These are phyloP conservation scores for Campylorhamphus procurvoides DNA, from an alignment of 2,113 vertebrate genomes.

Conservation along the genomic window DNA sequence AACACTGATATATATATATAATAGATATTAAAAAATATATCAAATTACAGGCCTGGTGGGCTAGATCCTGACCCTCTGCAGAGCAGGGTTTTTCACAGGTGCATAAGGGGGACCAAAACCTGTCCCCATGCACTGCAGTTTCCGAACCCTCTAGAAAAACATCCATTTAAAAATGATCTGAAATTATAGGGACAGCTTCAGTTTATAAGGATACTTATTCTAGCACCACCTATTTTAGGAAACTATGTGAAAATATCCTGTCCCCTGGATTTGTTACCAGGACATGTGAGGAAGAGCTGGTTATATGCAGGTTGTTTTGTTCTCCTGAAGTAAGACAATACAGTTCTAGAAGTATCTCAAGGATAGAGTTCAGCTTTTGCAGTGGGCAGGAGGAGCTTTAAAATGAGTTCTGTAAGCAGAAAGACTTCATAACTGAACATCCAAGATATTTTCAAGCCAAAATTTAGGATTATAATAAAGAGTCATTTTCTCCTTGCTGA, in stretches of 20 bases:
- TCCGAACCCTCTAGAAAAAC: not conserved
- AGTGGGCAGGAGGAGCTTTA: not conserved
- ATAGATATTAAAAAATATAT: not conserved
- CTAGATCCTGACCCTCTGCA: not conserved
- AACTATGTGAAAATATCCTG: not conserved
- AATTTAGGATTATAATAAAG: not conserved
- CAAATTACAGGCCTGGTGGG: not conserved
- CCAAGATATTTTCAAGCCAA: not conserved
- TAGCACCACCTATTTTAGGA: constrained; percentile 5
- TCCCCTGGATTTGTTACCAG: constrained; percentile 2
- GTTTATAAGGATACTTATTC: not conserved
- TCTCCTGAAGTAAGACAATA: constrained; percentile 26
- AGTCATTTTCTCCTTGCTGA: not conserved
- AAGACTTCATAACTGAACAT: not conserved
- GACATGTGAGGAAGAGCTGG: not conserved
- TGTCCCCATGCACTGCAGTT: not conserved
- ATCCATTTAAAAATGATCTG: not conserved
- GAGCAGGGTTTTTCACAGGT: not conserved
- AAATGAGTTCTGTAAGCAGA: constrained; percentile 4
- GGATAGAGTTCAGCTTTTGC: not conserved
- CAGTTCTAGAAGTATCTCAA: not conserved
- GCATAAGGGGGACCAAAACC: accelerated
- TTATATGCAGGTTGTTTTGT: not conserved
- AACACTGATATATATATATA: not conserved
- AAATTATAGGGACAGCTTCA: not conserved